phyloP scores from a whole-genome alignment of 2,888 invertebrate genomes.

The Thymelicus lineola region DNA sequence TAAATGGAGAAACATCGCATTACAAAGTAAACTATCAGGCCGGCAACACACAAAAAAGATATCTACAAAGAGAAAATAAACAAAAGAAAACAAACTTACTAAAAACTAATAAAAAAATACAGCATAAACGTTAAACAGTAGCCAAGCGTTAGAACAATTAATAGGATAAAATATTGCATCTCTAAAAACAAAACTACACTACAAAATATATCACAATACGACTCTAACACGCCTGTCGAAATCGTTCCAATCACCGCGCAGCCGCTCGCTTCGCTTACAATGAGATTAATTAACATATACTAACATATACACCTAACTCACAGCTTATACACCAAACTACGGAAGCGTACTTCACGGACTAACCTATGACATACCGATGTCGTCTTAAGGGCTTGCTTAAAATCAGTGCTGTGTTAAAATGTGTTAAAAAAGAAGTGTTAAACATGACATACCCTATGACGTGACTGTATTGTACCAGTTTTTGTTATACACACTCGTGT shows the following conservation, averaged over 20 bases:
- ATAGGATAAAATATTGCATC: slow-evolving; percentile 35
- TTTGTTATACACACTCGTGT: too few species aligned
- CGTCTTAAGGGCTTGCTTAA: background rate
- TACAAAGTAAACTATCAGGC: background rate
- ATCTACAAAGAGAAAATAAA: slow-evolving; percentile 22
- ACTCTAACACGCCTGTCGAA: slow-evolving; percentile 41
- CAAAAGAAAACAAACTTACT: slow-evolving; percentile 24
- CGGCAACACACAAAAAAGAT: slow-evolving; percentile 20
- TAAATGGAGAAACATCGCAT: background rate
- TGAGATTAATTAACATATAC: slow-evolving; percentile 27
- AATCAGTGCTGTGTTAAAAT: background rate
- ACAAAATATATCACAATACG: slow-evolving; percentile 53
- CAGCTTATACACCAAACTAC: slow-evolving; percentile 4
- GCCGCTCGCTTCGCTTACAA: slow-evolving; percentile 13
- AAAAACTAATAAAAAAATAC: slow-evolving; percentile 36
- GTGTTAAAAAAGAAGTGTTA: too few species aligned
- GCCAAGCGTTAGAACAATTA: slow-evolving; percentile 28
- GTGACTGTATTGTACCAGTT: too few species aligned
- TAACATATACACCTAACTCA: slow-evolving; percentile 5
- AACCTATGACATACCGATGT: background rate
- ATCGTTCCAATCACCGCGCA: slow-evolving; percentile 26
- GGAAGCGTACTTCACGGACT: background rate
- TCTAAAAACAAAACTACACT: slow-evolving; percentile 47
- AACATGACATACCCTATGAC: too few species aligned
- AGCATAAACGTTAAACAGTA: slow-evolving; percentile 11